These are phyloP conservation scores for Ooceraea biroi DNA, from an alignment of 1,140 invertebrate species.

Conservation along the genomic window DNA sequence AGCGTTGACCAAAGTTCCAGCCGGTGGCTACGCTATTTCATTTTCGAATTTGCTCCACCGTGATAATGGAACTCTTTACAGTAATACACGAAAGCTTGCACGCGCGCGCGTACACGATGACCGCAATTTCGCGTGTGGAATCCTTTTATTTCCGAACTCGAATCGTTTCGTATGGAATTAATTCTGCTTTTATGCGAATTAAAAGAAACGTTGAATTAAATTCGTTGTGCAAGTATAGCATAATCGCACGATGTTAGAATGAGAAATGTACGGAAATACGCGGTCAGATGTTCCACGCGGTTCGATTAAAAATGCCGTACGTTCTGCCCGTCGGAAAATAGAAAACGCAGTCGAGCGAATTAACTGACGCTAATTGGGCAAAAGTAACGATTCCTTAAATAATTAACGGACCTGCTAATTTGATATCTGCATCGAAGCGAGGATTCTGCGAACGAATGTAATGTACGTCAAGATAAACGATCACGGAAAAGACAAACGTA, in stretches of 20 bases:
- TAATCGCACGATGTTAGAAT: not conserved
- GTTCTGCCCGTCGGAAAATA: no score
- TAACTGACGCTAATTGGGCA: not conserved
- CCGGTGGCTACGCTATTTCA: constrained; percentile 57
- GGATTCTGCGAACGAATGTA: no score
- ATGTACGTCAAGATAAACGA: constrained; percentile 10
- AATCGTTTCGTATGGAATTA: constrained; percentile 1
- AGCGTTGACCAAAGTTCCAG: constrained; percentile 53
- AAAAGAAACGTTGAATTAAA: constrained; percentile 22
- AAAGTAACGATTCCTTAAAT: not conserved
- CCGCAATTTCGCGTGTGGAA: constrained; percentile 8
- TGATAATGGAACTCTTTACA: constrained; percentile 63
- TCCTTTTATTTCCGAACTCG: constrained; percentile 25
- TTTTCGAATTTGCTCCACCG: constrained; percentile 58
- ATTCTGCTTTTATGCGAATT: constrained; percentile 26
- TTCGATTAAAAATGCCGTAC: no score
- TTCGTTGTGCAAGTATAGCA: not conserved
- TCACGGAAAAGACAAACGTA: constrained; percentile 30
- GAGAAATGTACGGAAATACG: no score
- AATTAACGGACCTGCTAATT: not conserved
- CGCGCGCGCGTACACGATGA: not conserved
- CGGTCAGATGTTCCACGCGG: no score
- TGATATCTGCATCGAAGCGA: not conserved
- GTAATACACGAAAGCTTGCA: constrained; percentile 40
- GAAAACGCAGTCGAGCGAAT: not conserved